Conservation (phyloP, 2,797 vertebrate genomes). For the Tenualosa ilisha region DNA sequence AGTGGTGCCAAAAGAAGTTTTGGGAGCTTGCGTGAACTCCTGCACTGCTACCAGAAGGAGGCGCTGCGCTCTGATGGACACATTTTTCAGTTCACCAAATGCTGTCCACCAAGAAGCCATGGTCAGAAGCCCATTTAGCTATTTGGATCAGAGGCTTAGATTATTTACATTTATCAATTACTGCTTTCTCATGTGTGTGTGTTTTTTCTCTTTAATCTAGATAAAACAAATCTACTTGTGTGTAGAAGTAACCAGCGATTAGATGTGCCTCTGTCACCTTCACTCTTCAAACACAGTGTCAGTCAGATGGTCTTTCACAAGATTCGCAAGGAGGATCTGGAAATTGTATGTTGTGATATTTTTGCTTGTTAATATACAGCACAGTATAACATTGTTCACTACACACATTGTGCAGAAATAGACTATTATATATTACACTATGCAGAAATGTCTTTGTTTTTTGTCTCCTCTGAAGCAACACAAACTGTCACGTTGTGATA, state of each 20-base stretch:
- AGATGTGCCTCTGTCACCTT: constrained; percentile 81
- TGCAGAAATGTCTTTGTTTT: background rate
- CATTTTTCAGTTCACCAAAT: constrained; percentile 92
- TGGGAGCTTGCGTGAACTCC: constrained; percentile 84
- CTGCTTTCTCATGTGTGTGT: background rate
- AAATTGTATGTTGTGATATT: constrained; percentile 78
- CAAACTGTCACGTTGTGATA: background rate
- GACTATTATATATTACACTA: background rate
- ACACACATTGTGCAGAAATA: background rate
- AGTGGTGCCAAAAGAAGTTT: constrained; percentile 91
- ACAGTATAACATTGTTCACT: background rate
- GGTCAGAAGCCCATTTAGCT: constrained; percentile 70
- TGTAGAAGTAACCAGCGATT: constrained; percentile 83
- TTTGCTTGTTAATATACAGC: background rate
- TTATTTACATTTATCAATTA: background rate
- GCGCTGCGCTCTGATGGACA: constrained; percentile 92
- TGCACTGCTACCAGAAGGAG: constrained; percentile 96
- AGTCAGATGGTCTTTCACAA: constrained; percentile 99
- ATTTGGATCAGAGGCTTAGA: background rate
- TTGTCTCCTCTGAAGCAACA: background rate
- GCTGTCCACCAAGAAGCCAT: constrained; percentile 89
- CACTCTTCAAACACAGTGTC: constrained; percentile 85
- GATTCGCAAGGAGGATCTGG: constrained; percentile 92
- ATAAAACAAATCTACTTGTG: constrained; percentile 94
- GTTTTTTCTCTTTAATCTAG: constrained; percentile 60